These are phyloP conservation scores for Pristis pectinata DNA, from an alignment of 2,797 vertebrate genomes.

Conservation along the genomic window DNA sequence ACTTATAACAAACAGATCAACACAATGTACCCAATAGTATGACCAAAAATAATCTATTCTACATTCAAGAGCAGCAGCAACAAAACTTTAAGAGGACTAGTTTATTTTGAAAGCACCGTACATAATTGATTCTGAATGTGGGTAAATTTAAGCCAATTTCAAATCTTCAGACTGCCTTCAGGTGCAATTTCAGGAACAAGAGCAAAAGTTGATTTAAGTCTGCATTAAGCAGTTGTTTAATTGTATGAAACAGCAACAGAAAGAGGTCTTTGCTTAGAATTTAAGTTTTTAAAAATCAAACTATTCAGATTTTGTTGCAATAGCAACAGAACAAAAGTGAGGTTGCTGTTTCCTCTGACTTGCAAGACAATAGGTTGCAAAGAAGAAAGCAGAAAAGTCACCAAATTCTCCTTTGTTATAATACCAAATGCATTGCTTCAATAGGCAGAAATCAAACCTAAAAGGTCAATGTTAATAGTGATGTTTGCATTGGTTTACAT, in stretches of 20 bases:
- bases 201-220: not conserved
- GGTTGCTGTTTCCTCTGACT: not conserved
- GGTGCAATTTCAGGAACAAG: not conserved
- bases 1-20: not conserved
- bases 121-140: too few species aligned
- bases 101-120: not conserved
- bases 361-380: not conserved
- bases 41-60: not conserved
- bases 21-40: not conserved
- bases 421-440: not conserved
- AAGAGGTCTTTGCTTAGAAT: not conserved
- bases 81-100: not conserved
- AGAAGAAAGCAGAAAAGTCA: not conserved
- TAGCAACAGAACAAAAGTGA: not conserved
- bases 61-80: not conserved
- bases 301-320: not conserved
- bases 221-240: not conserved
- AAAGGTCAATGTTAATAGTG: constrained; percentile 10
- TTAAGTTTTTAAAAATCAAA: not conserved
- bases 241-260: not conserved
- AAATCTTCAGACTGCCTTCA: not conserved
- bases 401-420: not conserved
- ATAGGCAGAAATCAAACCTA: not conserved
- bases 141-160: too few species aligned
- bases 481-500: not conserved